Evolutionary conservation across 2,113 vertebrate species (phyloP).

Genomic region (Varanus komodoensis): DNA sequence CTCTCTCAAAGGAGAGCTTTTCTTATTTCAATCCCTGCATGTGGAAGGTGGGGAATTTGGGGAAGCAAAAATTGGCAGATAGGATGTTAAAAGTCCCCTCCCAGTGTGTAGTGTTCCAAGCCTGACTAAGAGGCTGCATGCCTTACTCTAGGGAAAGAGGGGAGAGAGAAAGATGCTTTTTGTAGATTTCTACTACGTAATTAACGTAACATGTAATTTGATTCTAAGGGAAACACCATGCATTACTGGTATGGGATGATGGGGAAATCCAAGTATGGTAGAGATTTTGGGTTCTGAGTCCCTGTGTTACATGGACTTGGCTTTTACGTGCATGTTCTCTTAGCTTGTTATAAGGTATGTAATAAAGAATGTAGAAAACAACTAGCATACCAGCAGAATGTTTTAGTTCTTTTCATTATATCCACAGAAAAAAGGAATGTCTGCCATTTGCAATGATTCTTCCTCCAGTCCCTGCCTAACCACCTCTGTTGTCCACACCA

Average conservation of each 20-base stretch:
- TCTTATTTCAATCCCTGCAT: too few species aligned
- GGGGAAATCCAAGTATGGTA: background rate
- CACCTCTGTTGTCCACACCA: background rate
- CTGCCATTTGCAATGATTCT: constrained; percentile 15
- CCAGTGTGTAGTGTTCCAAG: too few species aligned
- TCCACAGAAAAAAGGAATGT: background rate
- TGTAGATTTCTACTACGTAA: too few species aligned
- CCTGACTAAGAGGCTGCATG: too few species aligned
- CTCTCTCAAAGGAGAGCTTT: too few species aligned
- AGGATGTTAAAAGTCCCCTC: too few species aligned
- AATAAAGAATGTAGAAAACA: constrained; percentile 33
- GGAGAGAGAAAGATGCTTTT: too few species aligned
- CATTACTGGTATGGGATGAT: background rate
- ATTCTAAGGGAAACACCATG: background rate
- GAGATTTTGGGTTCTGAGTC: background rate
- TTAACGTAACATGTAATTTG: background rate
- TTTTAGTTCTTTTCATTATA: background rate
- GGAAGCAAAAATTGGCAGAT: too few species aligned
- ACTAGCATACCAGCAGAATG: constrained; percentile 10
- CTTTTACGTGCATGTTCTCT: constrained; percentile 2
- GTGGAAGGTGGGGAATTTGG: too few species aligned
- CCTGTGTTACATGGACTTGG: background rate
- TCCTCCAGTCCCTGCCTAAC: constrained; percentile 1
- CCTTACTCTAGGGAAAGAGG: too few species aligned
- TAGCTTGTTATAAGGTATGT: constrained; percentile 17